A percentile compares a stretch with the other conserved stretches of the same genome.
Evolutionary conservation across 2,797 vertebrate genomes (phyloP).

Genomic region (Chrysocyon brachyurus): DNA sequence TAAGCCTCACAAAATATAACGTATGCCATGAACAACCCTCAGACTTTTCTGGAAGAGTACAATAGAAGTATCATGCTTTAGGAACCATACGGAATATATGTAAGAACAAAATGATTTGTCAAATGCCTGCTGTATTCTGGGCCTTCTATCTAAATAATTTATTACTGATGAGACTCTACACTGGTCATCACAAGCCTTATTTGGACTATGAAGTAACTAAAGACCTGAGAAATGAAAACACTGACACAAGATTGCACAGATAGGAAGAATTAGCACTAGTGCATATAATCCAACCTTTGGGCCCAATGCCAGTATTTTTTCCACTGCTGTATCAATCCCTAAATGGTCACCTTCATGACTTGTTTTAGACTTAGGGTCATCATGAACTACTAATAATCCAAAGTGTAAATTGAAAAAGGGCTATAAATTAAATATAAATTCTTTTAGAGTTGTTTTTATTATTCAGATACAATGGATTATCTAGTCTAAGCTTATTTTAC

Average conservation of each 20-base stretch:
- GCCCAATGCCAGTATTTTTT: background rate
- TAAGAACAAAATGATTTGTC: background rate
- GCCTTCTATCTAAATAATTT: background rate
- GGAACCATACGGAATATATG: background rate
- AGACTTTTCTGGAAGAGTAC: background rate
- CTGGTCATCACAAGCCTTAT: background rate
- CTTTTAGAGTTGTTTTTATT: background rate
- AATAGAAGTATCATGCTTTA: background rate
- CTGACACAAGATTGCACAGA: background rate
- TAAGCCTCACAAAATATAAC: background rate
- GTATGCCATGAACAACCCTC: background rate
- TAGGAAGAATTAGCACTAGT: background rate
- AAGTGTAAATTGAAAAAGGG: background rate
- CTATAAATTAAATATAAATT: conserved; percentile 21
- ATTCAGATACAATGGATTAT: background rate
- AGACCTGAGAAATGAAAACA: conserved; percentile 10
- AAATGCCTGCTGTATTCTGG: background rate
- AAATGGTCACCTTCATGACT: background rate
- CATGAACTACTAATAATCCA: background rate
- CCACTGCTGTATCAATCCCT: background rate
- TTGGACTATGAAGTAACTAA: background rate
- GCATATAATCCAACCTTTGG: background rate
- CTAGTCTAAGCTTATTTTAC: conserved; percentile 1
- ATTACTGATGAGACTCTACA: background rate
- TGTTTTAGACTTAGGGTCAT: background rate